Evolutionary conservation across 2,888 invertebrate species (phyloP), one percentile per base, ranked within the genome.

Genomic region (Odontocolon sp.): DNA sequence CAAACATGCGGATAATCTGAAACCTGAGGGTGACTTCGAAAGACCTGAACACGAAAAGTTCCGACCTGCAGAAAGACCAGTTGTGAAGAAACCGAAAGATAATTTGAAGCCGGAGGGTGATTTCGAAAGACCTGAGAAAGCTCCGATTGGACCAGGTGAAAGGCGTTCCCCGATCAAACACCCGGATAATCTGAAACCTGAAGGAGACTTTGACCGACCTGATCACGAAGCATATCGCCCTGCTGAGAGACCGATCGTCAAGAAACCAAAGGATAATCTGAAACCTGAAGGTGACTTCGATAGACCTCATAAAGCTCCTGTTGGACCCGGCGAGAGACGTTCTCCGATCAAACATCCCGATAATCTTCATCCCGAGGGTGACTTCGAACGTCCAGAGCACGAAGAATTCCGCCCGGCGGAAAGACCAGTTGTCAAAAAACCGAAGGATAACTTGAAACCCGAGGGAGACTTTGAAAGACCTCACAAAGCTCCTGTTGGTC

Each of bases 341-440:
- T 91, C 91, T 70, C 92, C 92, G 42, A 92, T 92, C 50, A 94
- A 87, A 91, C 91, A 90, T 0, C 88, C 91, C 40, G 95, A 92
- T 85, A 94, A 94, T 80, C 83, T 94, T 0, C 91, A 88, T 72
- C 90, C 92, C 0, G 93, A 94, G 87, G 94, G 94, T 0, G 92
- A 92, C 0, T 93, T 93, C 81, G 87, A 85, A 81, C 92, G 92
- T 83, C 91, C 91, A 84, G 92, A 93, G 72, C 94, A 94, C 85
- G 94, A 93, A 79, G 91, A 89, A 77, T 91, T 92, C 18, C 92
- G 93, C 1, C 91, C 90, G 31, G 94, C 93, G 0, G 94, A 94
- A 86, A 91, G 94, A 80, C 93, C 93, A 33, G 93, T 94, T 87
- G 93, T 94, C 21, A 91, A 93, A 78, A 92, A 92, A 77, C 93